Evolutionary conservation across 2,888 invertebrate genomes (phyloP).

Genomic region (Dermolepida albohirtum): DNA sequence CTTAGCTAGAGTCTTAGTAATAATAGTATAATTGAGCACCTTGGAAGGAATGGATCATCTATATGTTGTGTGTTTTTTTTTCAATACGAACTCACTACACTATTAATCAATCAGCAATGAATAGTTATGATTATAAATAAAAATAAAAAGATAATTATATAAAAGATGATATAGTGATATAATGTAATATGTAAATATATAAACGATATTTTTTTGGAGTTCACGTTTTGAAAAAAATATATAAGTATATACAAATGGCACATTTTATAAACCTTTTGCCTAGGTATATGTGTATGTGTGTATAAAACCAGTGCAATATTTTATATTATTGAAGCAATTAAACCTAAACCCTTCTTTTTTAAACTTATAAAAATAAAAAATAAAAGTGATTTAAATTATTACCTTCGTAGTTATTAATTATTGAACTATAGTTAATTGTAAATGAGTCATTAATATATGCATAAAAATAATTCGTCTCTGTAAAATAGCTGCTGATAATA

Average conservation of each 20-base stretch:
- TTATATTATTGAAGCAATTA: slow-evolving; percentile 11
- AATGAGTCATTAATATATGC: neutral
- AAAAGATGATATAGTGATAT: slow-evolving; percentile 37
- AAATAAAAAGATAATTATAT: slow-evolving; percentile 46
- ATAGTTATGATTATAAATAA: slow-evolving; percentile 58
- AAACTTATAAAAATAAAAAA: neutral
- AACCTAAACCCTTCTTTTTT: slow-evolving; percentile 10
- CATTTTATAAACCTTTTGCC: slow-evolving; percentile 8
- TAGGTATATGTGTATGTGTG: slow-evolving; percentile 7
- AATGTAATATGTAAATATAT: slow-evolving; percentile 3
- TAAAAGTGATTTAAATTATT: too few species aligned
- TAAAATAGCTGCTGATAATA: slow-evolving; percentile 17
- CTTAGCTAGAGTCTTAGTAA: slow-evolving; percentile 48
- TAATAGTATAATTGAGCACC: slow-evolving; percentile 71
- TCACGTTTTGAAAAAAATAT: slow-evolving; percentile 1
- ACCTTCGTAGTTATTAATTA: too few species aligned
- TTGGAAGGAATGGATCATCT: slow-evolving; percentile 75
- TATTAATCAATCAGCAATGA: slow-evolving; percentile 46
- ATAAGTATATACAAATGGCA: slow-evolving; percentile 36
- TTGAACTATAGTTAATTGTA: too few species aligned
- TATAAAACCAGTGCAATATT: slow-evolving; percentile 31
- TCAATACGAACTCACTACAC: slow-evolving; percentile 56
- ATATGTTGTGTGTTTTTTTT: slow-evolving; percentile 39
- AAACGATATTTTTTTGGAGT: slow-evolving; percentile 10
- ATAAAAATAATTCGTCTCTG: neutral